phyloP scores from a whole-genome alignment of 2,113 vertebrate genomes.

The Antechinus flavipes region DNA sequence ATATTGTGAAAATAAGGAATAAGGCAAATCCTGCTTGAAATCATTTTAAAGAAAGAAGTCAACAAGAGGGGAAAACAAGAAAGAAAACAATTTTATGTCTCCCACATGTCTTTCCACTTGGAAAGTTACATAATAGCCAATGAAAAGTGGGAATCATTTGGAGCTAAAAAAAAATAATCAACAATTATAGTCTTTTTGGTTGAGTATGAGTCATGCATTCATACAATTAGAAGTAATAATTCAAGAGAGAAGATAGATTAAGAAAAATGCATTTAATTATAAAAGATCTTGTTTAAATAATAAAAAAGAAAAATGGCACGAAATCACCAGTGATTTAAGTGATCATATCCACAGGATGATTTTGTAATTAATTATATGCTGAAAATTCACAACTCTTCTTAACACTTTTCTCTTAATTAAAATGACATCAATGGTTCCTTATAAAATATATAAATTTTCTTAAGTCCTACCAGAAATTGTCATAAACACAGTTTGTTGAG shows the following conservation, averaged over 20 bases:
- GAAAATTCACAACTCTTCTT: constrained; percentile 72
- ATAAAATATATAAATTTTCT: constrained; percentile 65
- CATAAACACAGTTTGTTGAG: constrained; percentile 65
- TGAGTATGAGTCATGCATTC: constrained; percentile 6
- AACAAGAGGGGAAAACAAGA: constrained; percentile 29
- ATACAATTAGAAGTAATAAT: constrained; percentile 65
- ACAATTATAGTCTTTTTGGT: neutral
- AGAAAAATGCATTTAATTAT: constrained; percentile 85
- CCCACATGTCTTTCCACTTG: constrained; percentile 29
- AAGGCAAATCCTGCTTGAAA: constrained; percentile 31
- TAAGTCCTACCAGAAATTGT: constrained; percentile 64
- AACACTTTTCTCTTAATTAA: constrained; percentile 74
- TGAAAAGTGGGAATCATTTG: constrained; percentile 17
- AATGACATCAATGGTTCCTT: constrained; percentile 72
- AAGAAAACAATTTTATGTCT: constrained; percentile 19
- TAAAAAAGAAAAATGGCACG: constrained; percentile 84
- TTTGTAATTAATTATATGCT: constrained; percentile 71
- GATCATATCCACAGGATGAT: constrained; percentile 76
- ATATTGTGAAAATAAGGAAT: constrained; percentile 20
- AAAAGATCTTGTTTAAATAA: constrained; percentile 83
- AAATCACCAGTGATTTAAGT: constrained; percentile 79
- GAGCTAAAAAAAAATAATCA: constrained; percentile 36
- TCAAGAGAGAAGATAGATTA: constrained; percentile 72
- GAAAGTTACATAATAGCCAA: constrained; percentile 52
- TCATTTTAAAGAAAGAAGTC: constrained; percentile 24